Conservation (phyloP, 2,797 vertebrate genomes). For the Lateolabrax maculatus region DNA sequence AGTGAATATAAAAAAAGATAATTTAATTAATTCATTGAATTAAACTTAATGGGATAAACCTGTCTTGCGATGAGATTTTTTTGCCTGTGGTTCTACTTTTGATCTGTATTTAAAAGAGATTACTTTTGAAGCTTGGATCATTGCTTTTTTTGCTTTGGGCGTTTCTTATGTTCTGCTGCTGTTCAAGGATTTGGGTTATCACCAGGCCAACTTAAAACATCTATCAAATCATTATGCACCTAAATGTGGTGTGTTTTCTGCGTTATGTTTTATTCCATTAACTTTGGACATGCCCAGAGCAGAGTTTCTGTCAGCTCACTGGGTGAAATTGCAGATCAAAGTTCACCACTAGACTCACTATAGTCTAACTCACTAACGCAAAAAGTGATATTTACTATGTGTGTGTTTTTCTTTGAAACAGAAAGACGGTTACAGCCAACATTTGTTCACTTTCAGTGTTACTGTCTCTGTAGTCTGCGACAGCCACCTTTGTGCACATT, state of each 20-base stretch:
- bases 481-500: background rate
- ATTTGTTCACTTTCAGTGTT: background rate
- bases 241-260: conserved; percentile 14
- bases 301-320: background rate
- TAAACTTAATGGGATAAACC: background rate
- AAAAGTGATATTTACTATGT: background rate
- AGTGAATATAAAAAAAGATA: no score
- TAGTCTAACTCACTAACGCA: background rate
- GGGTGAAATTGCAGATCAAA: background rate
- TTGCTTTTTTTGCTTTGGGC: conserved; percentile 2
- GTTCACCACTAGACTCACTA: conserved; percentile 18
- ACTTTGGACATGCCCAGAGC: conserved; percentile 13
- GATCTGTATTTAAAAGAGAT: conserved; percentile 24
- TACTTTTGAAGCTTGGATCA: background rate
- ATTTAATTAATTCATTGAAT: no score
- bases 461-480: background rate
- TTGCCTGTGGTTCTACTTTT: conserved; percentile 17
- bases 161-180: background rate
- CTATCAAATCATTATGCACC: conserved; percentile 15
- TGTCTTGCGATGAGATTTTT: background rate
- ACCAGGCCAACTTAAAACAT: conserved; percentile 5
- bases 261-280: background rate
- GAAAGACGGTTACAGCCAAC: no score
- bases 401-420: background rate
- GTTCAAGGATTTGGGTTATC: conserved; percentile 17